Evolutionary conservation across 2,113 vertebrate genomes (phyloP), one percentile per base, ranked within the genome.

Genomic region (Dipodomys spectabilis): DNA sequence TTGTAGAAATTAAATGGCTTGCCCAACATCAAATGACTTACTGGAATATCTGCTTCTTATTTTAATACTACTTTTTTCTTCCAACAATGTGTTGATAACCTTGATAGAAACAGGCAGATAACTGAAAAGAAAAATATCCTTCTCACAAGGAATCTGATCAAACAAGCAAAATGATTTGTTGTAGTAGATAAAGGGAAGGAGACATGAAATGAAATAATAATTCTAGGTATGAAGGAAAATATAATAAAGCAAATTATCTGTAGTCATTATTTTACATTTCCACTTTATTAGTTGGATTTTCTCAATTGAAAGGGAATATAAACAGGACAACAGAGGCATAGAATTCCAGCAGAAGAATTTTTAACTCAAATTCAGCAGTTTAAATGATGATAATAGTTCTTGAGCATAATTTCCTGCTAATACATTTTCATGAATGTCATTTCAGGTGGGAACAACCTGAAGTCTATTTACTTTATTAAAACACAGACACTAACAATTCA

Each of bases 401-500:
- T 49, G 84, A 88, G 19, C 4, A 8, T 10, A 95, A 23, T 78
- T 85, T 75, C 49, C 49, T 49, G 49, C 8, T 49, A 49, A 49
- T 49, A 9, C 49, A 49, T 49, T 49, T 49, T 12, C 49, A 49
- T 49, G 49, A 49, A 65, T 64, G 90, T 82, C 64, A 32, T 15
- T 19, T 89, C 49, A 60, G 20, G 2, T 62, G 71, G 25, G 30
- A 90, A 60, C 3, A 83, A 80, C 23, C 7, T 44, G 74, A 87
- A 92, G 64, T 91, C 7, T 65, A 69, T 71, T 89, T 95, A 32
- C 53, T 45, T 53, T 75, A 1, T 72, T 92, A 49, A 90, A 83
- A 83, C 3, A 13, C 19, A 93, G 91, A 92, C 73, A 35, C n/a
- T 4, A 94, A 32, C 64, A 80, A 68, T n/a, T 67, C 30, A 72